phyloP scores from a whole-genome alignment of 2,113 vertebrate species.

The Heterochromis multidens region DNA sequence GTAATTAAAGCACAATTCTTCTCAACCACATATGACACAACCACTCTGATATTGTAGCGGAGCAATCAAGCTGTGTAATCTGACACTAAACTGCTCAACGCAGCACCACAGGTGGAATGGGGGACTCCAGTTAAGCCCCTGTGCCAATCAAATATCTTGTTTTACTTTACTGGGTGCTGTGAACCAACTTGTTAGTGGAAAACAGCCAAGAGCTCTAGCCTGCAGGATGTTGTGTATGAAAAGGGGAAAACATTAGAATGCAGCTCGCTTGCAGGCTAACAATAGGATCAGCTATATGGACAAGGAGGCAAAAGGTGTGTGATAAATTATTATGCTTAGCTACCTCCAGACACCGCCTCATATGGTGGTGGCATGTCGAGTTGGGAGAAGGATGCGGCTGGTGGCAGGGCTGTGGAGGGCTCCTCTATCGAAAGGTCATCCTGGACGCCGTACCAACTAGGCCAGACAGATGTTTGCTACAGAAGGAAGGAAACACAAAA shows the following conservation, averaged over 20 bases:
- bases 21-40: not conserved
- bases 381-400: constrained; percentile 77
- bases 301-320: not conserved
- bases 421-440: constrained; percentile 80
- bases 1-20: not conserved
- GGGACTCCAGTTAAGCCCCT: not conserved
- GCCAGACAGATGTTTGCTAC: constrained; percentile 79
- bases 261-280: not conserved
- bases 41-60: not conserved
- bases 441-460: constrained; percentile 80
- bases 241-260: not conserved
- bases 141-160: not conserved
- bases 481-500: not conserved
- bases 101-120: not conserved
- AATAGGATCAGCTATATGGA: not conserved
- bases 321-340: not conserved
- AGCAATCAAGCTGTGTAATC: not conserved
- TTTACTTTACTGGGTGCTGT: not conserved
- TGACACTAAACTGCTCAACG: not conserved
- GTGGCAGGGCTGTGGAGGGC: constrained; percentile 75
- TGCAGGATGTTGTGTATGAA: not conserved
- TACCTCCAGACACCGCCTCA: constrained; percentile 79
- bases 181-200: not conserved
- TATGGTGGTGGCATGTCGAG: constrained; percentile 84
- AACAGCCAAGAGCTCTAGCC: not conserved